A percentile compares a stretch with the other conserved stretches of the same genome.
These are phyloP conservation scores for Micromys minutus DNA, from an alignment of 2,113 vertebrate species.

Conservation along the genomic window DNA sequence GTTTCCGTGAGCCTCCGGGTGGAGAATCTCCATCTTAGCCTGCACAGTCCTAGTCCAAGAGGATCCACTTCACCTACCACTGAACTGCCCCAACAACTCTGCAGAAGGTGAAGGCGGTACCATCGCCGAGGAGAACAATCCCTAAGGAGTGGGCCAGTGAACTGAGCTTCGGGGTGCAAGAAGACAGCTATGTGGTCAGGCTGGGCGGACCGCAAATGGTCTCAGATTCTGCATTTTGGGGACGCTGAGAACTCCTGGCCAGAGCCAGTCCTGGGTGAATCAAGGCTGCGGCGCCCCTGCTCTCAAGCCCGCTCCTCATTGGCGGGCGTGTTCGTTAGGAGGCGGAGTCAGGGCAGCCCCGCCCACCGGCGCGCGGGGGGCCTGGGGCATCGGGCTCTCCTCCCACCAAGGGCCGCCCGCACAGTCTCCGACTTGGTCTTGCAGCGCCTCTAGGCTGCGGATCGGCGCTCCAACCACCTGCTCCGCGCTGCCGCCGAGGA, in stretches of 20 bases:
- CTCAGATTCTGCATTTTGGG: fast-evolving
- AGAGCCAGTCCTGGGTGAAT: fast-evolving
- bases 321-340: fast-evolving
- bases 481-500: slow-evolving; percentile 13
- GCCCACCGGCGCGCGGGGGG: not conserved
- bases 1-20: not conserved
- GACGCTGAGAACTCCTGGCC: fast-evolving
- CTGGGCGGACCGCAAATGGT: not conserved
- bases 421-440: slow-evolving; percentile 68
- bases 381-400: too few relatives aligned
- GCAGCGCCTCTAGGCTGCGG: slow-evolving; percentile 88
- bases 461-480: slow-evolving; percentile 78
- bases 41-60: not conserved
- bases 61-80: not conserved
- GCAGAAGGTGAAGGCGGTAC: not conserved
- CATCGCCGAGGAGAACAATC: not conserved
- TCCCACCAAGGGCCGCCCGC: fast-evolving
- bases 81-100: too few relatives aligned
- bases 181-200: not conserved
- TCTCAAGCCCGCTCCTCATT: not conserved
- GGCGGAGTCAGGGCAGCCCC: not conserved
- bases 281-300: too few relatives aligned
- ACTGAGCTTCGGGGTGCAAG: not conserved
- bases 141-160: not conserved
- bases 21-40: not conserved